These are phyloP conservation scores for Megaustenia siamemsis DNA, from an alignment of 2,888 invertebrate genomes.

Conservation along the genomic window DNA sequence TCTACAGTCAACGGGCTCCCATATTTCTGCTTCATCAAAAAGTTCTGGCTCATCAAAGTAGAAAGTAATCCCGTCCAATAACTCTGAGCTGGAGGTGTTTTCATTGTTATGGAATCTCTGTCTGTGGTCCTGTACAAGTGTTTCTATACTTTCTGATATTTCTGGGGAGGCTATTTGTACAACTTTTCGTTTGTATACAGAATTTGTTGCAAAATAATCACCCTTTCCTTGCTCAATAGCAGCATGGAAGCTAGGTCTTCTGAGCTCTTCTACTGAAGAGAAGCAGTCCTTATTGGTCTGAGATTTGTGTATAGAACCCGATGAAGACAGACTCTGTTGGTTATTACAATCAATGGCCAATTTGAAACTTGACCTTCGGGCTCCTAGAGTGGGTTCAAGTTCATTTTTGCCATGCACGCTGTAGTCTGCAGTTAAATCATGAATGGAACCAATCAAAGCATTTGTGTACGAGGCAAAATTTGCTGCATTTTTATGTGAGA, in stretches of 20 bases:
- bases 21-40: not conserved
- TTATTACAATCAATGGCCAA: slow-evolving; percentile 65
- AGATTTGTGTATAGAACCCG: not conserved
- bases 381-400: not conserved
- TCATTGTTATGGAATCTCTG: not conserved
- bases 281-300: slow-evolving; percentile 27
- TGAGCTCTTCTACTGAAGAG: slow-evolving; percentile 43
- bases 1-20: not conserved
- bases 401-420: not conserved
- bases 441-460: not conserved
- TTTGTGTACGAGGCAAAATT: not conserved
- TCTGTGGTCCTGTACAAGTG: not conserved
- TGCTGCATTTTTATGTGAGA: not conserved
- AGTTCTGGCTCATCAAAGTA: slow-evolving; percentile 25
- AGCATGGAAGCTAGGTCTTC: slow-evolving; percentile 54
- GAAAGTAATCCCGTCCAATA: slow-evolving; percentile 44
- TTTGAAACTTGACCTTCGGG: slow-evolving; percentile 58
- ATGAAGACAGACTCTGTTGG: not conserved
- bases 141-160: not conserved
- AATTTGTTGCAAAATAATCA: not conserved
- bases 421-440: not conserved
- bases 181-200: not conserved
- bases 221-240: slow-evolving; percentile 49
- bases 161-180: slow-evolving; percentile 31
- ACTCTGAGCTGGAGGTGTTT: not conserved